Base-by-base conservation (phyloP, 2,888 invertebrate genomes). In the Sesamia inferens region DNA sequence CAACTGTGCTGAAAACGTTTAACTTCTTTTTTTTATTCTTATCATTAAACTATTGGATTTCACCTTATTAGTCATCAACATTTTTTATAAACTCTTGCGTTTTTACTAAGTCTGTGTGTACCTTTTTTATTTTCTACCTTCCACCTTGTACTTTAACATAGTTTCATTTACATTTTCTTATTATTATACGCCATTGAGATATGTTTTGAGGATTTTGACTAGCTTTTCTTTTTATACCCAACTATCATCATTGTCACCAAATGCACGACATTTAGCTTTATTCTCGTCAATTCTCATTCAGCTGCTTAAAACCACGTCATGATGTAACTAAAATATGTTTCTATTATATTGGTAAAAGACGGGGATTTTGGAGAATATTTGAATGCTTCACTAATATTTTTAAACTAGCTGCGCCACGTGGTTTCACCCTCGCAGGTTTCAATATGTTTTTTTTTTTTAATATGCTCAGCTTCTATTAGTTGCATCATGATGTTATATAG, bases 1-100 rank as follows among this genome's bases (percentile, higher is more conserved):
- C 16, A 59, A 14, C 47, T 63, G 39, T 51, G 42, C n/a, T 79
- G 8, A 64, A 63, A 44, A 42, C 51, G 24, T 79, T 76, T 24
- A 11, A 11, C 10, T 1, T 24, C 31, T 24, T n/a, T 51, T 44
- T 44, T 75, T 14, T 2, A 10, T 8, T 47, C 6, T 48, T 22
- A 39, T 57, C 13, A 16, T 16, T 13, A 11, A 3, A 44, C 14
- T 44, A 42, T 48, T 31, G 14, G 31, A 11, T 67, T 44, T 59
- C 59, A 24, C 13, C 0, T 39, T 59, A 16, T 44, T 2, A 4
- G 44, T 11, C 19, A 31, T 7, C 22, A n/a, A 48, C 19, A 1
- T 47, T 71, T 5, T 42, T 24, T 16, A 24, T 22, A 14, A n/a
- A 55, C 22, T 54, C 4, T 54, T n/a, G 5, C 54, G 5, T 54